Conservation (phyloP, 2,888 invertebrate species). For the Leptopilina syphax region DNA sequence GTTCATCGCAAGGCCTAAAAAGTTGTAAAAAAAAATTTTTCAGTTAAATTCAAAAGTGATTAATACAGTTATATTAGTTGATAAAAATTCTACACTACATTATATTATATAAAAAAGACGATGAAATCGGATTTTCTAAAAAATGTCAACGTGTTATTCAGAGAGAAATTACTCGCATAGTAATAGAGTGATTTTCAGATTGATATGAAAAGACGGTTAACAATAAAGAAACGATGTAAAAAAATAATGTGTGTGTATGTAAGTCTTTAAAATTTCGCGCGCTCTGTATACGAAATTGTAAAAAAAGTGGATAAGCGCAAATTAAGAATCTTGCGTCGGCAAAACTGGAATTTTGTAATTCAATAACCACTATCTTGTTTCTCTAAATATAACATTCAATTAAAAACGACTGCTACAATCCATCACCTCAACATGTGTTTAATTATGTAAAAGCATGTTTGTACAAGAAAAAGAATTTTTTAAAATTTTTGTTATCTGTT, state of each 20-base stretch:
- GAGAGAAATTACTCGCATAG: neutral
- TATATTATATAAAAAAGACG: neutral
- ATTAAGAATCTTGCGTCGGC: constrained; percentile 29
- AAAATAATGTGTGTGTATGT: neutral
- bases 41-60: neutral
- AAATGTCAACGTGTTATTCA: neutral
- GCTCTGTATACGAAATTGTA: constrained; percentile 56
- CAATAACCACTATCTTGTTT: neutral
- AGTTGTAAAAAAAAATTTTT: neutral
- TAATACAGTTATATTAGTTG: neutral
- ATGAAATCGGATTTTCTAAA: neutral
- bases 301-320: constrained; percentile 3
- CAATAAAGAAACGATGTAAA: neutral
- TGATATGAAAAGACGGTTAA: neutral
- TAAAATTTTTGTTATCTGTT: too few relatives aligned
- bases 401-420: neutral
- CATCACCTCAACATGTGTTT: neutral
- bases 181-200: neutral
- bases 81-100: neutral
- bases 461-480: too few relatives aligned
- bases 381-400: neutral
- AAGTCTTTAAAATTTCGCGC: constrained; percentile 1
- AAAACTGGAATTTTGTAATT: constrained; percentile 13
- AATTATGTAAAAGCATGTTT: neutral
- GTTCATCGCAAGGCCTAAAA: constrained; percentile 2